phyloP scores from a whole-genome alignment of 2,797 vertebrate genomes.

The Myripristis murdjan region DNA sequence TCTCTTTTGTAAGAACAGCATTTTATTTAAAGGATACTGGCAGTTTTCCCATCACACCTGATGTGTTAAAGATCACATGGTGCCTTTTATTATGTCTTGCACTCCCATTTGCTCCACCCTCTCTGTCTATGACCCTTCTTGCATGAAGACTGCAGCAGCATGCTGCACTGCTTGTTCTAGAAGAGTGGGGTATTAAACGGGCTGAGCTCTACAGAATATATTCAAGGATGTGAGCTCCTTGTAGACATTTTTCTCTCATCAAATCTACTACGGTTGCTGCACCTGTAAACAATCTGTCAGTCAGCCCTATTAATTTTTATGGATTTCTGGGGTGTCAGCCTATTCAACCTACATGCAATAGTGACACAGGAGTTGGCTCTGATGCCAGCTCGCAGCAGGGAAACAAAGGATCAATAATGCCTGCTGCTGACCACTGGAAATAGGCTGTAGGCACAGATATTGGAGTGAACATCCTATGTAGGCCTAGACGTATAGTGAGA shows the following conservation, averaged over 20 bases:
- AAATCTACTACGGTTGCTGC: neutral
- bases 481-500: too few species aligned
- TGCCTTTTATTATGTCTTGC: slow-evolving; percentile 2
- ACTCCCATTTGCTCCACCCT: slow-evolving; percentile 26
- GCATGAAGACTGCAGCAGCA: slow-evolving; percentile 55
- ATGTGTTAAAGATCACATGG: neutral
- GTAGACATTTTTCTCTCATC: neutral
- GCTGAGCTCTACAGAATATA: slow-evolving; percentile 61
- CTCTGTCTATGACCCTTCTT: slow-evolving; percentile 17
- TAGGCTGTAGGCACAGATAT: slow-evolving; percentile 13
- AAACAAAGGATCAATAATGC: slow-evolving; percentile 59
- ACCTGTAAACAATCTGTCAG: neutral
- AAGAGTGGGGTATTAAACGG: slow-evolving; percentile 22
- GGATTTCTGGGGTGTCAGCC: neutral
- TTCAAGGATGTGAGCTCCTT: slow-evolving; percentile 16
- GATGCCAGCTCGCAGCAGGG: slow-evolving; percentile 38
- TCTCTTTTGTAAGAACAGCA: neutral
- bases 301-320: neutral
- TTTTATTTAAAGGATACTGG: slow-evolving; percentile 10
- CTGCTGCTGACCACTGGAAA: slow-evolving; percentile 15
- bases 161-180: slow-evolving; percentile 53
- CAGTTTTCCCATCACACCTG: neutral
- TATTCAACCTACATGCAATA: slow-evolving; percentile 21
- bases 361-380: slow-evolving; percentile 25
- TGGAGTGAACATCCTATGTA: neutral